phyloP scores from a whole-genome alignment of 2,113 vertebrate genomes.

The Lepisosteus oculatus region DNA sequence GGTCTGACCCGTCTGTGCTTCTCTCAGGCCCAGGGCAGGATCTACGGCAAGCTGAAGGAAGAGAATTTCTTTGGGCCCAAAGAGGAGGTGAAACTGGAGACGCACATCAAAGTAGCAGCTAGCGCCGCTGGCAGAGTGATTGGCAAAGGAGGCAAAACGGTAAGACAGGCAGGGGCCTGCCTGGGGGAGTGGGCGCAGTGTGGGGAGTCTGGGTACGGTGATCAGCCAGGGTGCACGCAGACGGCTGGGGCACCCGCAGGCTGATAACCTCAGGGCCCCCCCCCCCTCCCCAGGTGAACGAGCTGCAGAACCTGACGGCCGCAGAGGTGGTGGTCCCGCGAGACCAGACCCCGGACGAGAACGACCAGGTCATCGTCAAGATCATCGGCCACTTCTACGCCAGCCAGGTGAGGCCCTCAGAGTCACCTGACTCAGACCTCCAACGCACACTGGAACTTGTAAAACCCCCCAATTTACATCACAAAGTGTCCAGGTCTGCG shows the following conservation, averaged over 20 bases:
- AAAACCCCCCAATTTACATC: too few relatives aligned
- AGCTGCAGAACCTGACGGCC: slow-evolving; percentile 91
- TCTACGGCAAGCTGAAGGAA: slow-evolving; percentile 93
- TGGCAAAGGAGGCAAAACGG: slow-evolving; percentile 91
- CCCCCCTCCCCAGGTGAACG: slow-evolving; percentile 85
- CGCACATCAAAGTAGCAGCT: slow-evolving; percentile 87
- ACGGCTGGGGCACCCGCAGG: too few relatives aligned
- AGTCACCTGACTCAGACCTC: too few relatives aligned
- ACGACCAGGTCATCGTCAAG: slow-evolving; percentile 92
- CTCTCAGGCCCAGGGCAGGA: slow-evolving; percentile 83
- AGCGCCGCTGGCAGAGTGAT: slow-evolving; percentile 87
- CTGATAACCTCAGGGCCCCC: too few relatives aligned
- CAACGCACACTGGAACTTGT: too few relatives aligned
- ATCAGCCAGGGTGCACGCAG: too few relatives aligned
- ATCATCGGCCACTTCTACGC: slow-evolving; percentile 97
- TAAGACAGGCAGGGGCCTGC: slow-evolving; percentile 45
- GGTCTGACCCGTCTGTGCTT: too few relatives aligned
- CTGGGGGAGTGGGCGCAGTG: too few relatives aligned
- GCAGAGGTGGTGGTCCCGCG: slow-evolving; percentile 92
- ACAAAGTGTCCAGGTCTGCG: too few relatives aligned
- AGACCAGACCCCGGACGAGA: slow-evolving; percentile 90
- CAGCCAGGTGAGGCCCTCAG: slow-evolving; percentile 76
- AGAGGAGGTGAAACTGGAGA: slow-evolving; percentile 92
- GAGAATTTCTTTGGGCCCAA: slow-evolving; percentile 93
- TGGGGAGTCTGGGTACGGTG: too few relatives aligned